These are phyloP conservation scores for Typhlomys cinereus DNA, from an alignment of 2,113 vertebrate species.

Conservation along the genomic window DNA sequence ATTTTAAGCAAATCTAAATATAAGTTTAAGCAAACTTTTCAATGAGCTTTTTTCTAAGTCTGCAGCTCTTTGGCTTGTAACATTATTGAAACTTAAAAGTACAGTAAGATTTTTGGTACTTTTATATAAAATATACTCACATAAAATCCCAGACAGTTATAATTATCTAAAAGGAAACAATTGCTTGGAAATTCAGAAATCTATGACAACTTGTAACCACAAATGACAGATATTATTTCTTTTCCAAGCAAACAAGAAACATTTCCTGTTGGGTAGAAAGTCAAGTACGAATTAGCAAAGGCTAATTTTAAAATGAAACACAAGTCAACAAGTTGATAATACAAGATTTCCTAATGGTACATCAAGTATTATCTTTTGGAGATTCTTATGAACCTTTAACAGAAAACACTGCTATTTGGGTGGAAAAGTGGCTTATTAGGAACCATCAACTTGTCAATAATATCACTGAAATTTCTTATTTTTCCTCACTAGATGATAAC, in stretches of 20 bases:
- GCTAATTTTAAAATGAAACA: too few species aligned
- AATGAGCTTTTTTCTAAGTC: neutral
- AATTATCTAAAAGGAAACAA: slow-evolving; percentile 18
- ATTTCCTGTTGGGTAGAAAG: neutral
- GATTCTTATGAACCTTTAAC: too few species aligned
- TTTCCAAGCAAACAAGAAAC: neutral
- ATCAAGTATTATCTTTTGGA: too few species aligned
- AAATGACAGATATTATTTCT: slow-evolving; percentile 5
- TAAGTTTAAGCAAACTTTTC: slow-evolving; percentile 49
- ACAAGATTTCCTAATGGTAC: too few species aligned
- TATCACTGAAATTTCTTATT: too few species aligned
- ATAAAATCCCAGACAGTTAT: neutral
- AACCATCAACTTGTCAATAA: too few species aligned
- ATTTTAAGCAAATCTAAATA: slow-evolving; percentile 20
- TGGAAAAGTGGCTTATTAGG: too few species aligned
- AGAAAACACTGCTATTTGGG: too few species aligned
- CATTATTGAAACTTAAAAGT: slow-evolving; percentile 41
- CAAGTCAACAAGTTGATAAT: too few species aligned
- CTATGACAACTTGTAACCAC: neutral
- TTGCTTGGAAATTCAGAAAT: slow-evolving; percentile 23
- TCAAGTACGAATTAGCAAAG: slow-evolving; percentile 11
- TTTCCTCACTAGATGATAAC: slow-evolving; percentile 4
- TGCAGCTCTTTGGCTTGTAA: slow-evolving; percentile 4
- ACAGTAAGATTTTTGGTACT: neutral
- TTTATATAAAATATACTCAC: neutral